Base-by-base conservation (phyloP, 2,113 vertebrate genomes). In the Tetrax tetrax region DNA sequence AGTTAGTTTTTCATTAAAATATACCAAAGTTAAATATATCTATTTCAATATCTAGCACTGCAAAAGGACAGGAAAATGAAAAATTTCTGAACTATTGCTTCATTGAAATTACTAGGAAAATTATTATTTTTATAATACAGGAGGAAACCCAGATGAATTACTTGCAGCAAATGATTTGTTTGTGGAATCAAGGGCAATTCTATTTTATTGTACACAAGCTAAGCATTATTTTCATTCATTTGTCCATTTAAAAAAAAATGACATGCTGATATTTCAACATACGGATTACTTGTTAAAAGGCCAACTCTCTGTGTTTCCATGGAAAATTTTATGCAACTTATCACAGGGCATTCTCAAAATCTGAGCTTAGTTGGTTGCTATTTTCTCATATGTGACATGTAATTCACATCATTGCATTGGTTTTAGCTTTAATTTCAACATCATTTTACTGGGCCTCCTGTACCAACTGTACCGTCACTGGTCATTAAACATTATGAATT, bases 271-370 rank as follows among this genome's bases (percentile, higher is more conserved):
- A 75, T 87, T 95, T 89, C 83, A 87, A 60, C 57, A 86, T 68
- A 68, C 0, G 0, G 35, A 86, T 79, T 88, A 81, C 47, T 84
- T 84, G 29, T 87, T 87, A 63, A 78, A 95, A 92, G 48, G 60
- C 48, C 76, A 92, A 21, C 12, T 82, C 28, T 66, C 75, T 83
- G 48, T 84, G 90, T 92, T 97, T 92, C 96, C 80, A 90, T 93
- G 72, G 94, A 91, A 93, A 96, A 83, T 84, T 87, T 92, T 60
- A n/a, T 90, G 61, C 64, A 68, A 33, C 3, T 84, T 78, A 70
- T 89, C 83, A 68, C 5, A 56, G n/a, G 29, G 5, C 35, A 65
- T 80, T 96, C 91, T 97, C 31, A 89, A 94, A 93, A 94, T 87
- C 38, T 60, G 48, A 71, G 22, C n/a, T 78, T 24, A 4, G 3